Evolutionary conservation across 2,888 invertebrate genomes (phyloP).

Genomic region (Phyllotreta cruciferae): DNA sequence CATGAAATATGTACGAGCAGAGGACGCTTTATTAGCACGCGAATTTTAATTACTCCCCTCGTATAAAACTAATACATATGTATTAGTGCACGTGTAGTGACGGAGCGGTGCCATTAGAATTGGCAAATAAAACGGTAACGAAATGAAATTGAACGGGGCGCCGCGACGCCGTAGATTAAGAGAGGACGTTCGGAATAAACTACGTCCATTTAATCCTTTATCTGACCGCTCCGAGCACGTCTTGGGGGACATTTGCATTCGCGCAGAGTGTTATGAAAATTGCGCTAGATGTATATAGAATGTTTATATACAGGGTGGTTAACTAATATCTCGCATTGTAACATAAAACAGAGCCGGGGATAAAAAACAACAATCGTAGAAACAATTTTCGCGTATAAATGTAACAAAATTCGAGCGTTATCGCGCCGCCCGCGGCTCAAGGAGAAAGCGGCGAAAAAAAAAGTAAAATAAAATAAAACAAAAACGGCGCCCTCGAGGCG

Average conservation of each 20-base stretch:
- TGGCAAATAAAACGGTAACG: slow-evolving; percentile 26
- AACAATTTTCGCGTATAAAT: no score
- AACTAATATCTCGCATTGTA: no score
- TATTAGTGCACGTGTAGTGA: slow-evolving; percentile 13
- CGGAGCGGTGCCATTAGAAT: slow-evolving; percentile 26
- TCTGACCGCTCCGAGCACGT: slow-evolving; percentile 15
- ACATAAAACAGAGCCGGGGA: no score
- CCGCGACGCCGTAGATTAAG: slow-evolving; percentile 22
- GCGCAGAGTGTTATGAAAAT: not conserved
- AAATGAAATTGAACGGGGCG: slow-evolving; percentile 35
- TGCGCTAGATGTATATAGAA: not conserved
- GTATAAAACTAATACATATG: slow-evolving; percentile 27
- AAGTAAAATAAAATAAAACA: no score
- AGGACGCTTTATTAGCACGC: no score
- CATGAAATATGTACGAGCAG: no score
- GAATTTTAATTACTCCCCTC: slow-evolving; percentile 8
- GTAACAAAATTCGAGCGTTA: no score
- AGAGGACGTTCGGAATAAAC: slow-evolving; percentile 18
- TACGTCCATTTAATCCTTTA: slow-evolving; percentile 24
- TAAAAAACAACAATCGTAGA: no score
- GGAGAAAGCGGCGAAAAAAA: no score
- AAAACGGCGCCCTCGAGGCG: not conserved
- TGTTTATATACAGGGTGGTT: not conserved
- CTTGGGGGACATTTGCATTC: slow-evolving; percentile 10
- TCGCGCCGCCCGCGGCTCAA: no score